phyloP scores from a whole-genome alignment of 2,888 invertebrate species.

The Agonopterix alstromeriana region DNA sequence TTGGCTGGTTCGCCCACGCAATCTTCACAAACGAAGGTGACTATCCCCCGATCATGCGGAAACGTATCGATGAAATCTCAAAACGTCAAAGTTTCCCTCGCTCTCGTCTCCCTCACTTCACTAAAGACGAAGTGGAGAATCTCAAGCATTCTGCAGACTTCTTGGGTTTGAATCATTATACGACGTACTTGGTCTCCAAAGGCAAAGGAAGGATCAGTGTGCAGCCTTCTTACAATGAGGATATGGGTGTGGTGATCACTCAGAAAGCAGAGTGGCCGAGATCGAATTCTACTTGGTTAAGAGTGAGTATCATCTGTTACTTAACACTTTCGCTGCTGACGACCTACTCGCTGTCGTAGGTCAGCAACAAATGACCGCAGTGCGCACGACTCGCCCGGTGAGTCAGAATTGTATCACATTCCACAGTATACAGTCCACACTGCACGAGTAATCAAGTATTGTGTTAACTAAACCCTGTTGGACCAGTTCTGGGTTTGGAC shows the following conservation, averaged over 20 bases:
- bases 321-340: too few species aligned
- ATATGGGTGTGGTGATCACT: slow-evolving; percentile 43
- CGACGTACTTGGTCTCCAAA: slow-evolving; percentile 66
- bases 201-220: slow-evolving; percentile 24
- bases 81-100: slow-evolving; percentile 71
- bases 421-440: too few species aligned
- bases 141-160: slow-evolving; percentile 82
- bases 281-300: slow-evolving; percentile 67
- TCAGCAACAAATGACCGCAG: too few species aligned
- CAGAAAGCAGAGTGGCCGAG: slow-evolving; percentile 69
- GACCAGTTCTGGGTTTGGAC: too few species aligned
- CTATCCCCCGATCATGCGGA: slow-evolving; percentile 81
- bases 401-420: too few species aligned
- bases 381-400: too few species aligned
- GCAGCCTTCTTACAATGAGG: slow-evolving; percentile 50
- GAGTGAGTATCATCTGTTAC: too few species aligned
- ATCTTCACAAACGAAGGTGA: slow-evolving; percentile 79
- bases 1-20: slow-evolving; percentile 82
- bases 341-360: too few species aligned
- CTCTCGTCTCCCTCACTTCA: slow-evolving; percentile 80
- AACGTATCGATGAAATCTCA: slow-evolving; percentile 75
- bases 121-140: slow-evolving; percentile 57
- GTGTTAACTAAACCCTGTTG: too few species aligned
- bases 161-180: slow-evolving; percentile 86
- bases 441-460: too few species aligned